Conservation (phyloP, 1,140 invertebrate genomes). For the Ylistrum balloti region DNA sequence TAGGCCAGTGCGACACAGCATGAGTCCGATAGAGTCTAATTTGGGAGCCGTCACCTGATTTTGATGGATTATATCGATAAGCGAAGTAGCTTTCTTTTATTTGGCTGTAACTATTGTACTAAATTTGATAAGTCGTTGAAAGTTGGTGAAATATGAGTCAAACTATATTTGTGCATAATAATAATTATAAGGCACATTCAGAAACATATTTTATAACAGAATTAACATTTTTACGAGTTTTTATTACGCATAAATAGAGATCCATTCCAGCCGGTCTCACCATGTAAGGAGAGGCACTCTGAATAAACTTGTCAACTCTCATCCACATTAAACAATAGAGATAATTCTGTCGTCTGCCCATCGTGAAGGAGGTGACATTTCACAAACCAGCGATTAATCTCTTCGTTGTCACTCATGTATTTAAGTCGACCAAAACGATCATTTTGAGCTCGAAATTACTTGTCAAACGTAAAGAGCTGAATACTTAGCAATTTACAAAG, state of each 20-base stretch:
- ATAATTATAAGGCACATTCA: no score
- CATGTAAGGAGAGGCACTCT: not conserved
- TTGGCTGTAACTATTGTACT: not conserved
- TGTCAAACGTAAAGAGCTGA: constrained; percentile 1
- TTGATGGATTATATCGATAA: not conserved
- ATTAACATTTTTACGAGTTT: not conserved
- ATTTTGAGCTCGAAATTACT: not conserved
- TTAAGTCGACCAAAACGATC: not conserved
- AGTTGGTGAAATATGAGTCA: not conserved
- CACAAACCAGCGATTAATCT: not conserved
- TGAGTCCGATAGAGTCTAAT: constrained; percentile 3
- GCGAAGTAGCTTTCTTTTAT: not conserved
- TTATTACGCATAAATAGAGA: not conserved
- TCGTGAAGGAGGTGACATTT: constrained; percentile 16
- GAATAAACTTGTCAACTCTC: not conserved
- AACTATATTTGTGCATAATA: no score
- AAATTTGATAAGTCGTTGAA: not conserved
- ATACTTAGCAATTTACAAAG: constrained; percentile 31
- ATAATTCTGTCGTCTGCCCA: constrained; percentile 6
- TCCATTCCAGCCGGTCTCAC: not conserved
- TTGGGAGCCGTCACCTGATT: not conserved
- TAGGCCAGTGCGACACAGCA: no score
- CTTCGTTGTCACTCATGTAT: not conserved
- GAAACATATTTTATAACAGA: no score
- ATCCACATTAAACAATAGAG: not conserved